Evolutionary conservation across 2,888 invertebrate genomes (phyloP).

Genomic region (Yponomeuta sedellus): DNA sequence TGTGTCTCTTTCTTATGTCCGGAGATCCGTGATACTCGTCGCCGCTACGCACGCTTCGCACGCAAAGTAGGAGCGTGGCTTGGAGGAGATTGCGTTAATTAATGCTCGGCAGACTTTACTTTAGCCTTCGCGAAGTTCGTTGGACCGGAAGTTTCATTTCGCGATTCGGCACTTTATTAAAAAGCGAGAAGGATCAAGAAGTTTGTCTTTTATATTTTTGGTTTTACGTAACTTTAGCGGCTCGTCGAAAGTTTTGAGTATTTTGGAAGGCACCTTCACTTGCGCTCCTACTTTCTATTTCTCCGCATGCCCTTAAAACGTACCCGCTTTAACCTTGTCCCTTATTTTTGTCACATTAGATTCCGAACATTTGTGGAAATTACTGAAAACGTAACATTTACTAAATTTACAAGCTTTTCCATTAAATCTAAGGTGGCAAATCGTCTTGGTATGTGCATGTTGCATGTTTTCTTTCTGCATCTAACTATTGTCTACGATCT

Average conservation of each 20-base stretch:
- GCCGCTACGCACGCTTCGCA: conserved; percentile 72
- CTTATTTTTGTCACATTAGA: conserved; percentile 36
- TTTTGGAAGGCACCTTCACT: conserved; percentile 10
- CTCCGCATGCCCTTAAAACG: conserved; percentile 58
- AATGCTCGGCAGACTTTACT: neutral
- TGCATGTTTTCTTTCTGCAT: conserved; percentile 71
- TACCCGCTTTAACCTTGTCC: conserved; percentile 44
- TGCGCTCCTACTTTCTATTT: conserved; percentile 67
- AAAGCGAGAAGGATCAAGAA: neutral
- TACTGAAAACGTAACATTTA: neutral
- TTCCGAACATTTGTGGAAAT: too few species aligned
- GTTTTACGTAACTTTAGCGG: neutral
- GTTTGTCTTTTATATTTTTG: conserved; percentile 7
- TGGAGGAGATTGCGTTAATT: neutral
- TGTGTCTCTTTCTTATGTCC: conserved; percentile 43
- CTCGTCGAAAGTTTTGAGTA: conserved; percentile 11
- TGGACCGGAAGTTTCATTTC: neutral
- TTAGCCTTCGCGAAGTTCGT: neutral
- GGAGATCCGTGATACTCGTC: conserved; percentile 55
- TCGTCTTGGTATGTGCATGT: conserved; percentile 51
- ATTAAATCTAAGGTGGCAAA: conserved; percentile 47
- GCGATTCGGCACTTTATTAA: conserved; percentile 10
- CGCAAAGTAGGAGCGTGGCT: conserved; percentile 67
- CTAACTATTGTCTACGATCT: conserved; percentile 72
- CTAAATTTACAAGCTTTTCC: conserved; percentile 1